phyloP scores from a whole-genome alignment of 2,888 invertebrate species.

The Chrysolina haemoptera region DNA sequence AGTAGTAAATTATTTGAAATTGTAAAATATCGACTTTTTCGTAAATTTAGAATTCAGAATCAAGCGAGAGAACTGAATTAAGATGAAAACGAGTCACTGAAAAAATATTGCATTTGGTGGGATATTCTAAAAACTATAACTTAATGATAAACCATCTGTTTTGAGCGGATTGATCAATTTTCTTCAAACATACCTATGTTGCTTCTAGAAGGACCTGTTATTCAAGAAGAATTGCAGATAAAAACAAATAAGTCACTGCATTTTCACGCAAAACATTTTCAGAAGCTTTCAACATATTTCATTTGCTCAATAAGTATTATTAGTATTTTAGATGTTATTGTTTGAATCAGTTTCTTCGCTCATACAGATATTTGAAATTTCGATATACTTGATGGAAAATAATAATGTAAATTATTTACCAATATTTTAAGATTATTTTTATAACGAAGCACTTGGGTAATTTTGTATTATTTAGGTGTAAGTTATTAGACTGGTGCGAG shows the following conservation, averaged over 20 bases:
- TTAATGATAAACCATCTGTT: no score
- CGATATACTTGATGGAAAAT: conserved; percentile 28
- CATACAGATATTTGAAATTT: conserved; percentile 32
- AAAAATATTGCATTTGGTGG: no score
- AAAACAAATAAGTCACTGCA: not conserved
- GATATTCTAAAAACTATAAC: no score
- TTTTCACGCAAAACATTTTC: conserved; percentile 11
- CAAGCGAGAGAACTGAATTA: no score
- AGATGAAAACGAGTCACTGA: no score
- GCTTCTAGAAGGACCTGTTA: not conserved
- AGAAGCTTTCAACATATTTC: not conserved
- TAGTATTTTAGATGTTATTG: conserved; percentile 7
- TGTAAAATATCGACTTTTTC: no score
- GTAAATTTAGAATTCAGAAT: no score
- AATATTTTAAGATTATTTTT: conserved; percentile 46
- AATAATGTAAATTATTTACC: conserved; percentile 34
- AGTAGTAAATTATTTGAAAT: no score
- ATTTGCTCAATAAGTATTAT: conserved; percentile 13
- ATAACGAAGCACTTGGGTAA: conserved; percentile 43
- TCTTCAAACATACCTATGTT: no score
- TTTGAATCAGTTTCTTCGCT: conserved; percentile 29
- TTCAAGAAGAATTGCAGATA: not conserved
- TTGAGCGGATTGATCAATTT: no score
- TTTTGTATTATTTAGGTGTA: conserved; percentile 48
- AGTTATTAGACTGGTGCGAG: conserved; percentile 37